A percentile compares a stretch with the other conserved stretches of the same genome.
Conservation (phyloP, 2,888 invertebrate species). For the Allygus modestus region DNA sequence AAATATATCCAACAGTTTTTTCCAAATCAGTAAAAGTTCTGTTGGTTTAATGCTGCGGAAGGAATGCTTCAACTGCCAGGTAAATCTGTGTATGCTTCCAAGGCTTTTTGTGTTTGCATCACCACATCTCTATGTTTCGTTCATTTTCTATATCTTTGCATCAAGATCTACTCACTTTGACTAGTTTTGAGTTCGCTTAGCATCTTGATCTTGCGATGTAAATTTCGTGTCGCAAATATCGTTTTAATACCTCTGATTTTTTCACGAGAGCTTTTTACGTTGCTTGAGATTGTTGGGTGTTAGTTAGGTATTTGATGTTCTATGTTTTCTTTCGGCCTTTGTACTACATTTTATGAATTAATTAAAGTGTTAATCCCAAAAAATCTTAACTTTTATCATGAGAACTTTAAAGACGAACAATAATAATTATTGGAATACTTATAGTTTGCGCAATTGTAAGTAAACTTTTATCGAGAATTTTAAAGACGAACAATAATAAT, state of each 20-base stretch:
- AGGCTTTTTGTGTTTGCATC: conserved; percentile 58
- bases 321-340: conserved; percentile 6
- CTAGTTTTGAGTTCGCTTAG: conserved; percentile 49
- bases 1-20: conserved; percentile 28
- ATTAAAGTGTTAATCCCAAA: too few species aligned
- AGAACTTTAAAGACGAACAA: too few species aligned
- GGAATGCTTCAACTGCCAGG: conserved; percentile 57
- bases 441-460: too few species aligned
- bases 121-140: conserved; percentile 56
- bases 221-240: conserved; percentile 43
- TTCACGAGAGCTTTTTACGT: conserved; percentile 20
- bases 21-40: conserved; percentile 53
- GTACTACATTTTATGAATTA: background rate
- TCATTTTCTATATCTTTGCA: conserved; percentile 58
- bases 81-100: conserved; percentile 59
- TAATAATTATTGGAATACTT: too few species aligned
- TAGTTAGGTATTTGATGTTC: conserved; percentile 51
- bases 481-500: too few species aligned
- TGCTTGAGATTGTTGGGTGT: conserved; percentile 60
- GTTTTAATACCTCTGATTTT: conserved; percentile 20
- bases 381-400: too few species aligned
- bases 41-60: conserved; percentile 54
- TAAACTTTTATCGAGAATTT: too few species aligned
- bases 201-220: conserved; percentile 51
- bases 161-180: conserved; percentile 46